Conservation (phyloP, 2,797 vertebrate species). For the Microchirus variegatus region DNA sequence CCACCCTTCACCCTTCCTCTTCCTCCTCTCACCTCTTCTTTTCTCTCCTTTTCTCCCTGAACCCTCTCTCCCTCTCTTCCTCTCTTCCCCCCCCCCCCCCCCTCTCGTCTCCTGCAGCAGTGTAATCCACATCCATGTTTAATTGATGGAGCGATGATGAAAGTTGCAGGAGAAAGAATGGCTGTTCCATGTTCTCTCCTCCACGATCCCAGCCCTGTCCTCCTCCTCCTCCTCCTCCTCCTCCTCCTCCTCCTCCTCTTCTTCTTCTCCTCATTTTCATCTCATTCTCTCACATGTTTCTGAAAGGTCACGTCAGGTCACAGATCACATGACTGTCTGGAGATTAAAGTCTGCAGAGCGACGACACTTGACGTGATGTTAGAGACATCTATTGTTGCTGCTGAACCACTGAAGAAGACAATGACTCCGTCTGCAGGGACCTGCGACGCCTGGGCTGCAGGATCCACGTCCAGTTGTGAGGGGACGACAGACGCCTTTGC, state of each 20-base stretch:
- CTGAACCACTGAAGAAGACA: no score
- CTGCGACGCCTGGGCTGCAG: no score
- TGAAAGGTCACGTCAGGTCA: not conserved
- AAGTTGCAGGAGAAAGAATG: slow-evolving; percentile 75
- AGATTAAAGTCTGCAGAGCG: no score
- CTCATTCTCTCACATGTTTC: not conserved
- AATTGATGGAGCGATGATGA: slow-evolving; percentile 74
- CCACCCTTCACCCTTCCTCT: not conserved
- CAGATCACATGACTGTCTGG: not conserved
- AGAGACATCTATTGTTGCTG: no score
- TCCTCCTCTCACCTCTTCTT: slow-evolving; percentile 9
- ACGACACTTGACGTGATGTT: no score
- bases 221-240: slow-evolving; percentile 8
- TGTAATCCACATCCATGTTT: slow-evolving; percentile 60
- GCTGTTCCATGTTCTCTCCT: slow-evolving; percentile 69
- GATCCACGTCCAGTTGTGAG: no score
- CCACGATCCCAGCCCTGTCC: slow-evolving; percentile 1
- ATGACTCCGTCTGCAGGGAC: no score
- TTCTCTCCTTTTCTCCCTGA: slow-evolving; percentile 15
- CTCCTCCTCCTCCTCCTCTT: slow-evolving; percentile 3
- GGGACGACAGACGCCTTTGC: no score
- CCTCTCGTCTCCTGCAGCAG: slow-evolving; percentile 17
- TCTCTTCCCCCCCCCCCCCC: slow-evolving; percentile 1
- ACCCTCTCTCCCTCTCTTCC: not conserved
- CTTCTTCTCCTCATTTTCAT: not conserved